Evolutionary conservation across 2,888 invertebrate species (phyloP), one percentile per base, ranked within the genome.

Genomic region (Pyrochroa serraticornis): DNA sequence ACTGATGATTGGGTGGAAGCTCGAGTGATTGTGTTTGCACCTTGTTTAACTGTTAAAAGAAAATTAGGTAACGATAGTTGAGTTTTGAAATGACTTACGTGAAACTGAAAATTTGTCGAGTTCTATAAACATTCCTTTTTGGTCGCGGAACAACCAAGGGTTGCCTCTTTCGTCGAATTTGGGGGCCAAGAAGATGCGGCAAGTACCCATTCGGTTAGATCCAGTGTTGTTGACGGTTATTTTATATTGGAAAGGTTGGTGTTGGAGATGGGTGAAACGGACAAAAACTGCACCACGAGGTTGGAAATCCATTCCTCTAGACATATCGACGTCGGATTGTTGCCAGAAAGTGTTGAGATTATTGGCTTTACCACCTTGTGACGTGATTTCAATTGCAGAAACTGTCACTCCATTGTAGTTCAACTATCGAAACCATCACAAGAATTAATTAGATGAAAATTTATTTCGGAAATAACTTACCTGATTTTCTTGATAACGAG

Each of bases 271-370:
- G 0, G 87, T 90, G 75, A 90, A 87, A 14, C 88, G 81, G 0
- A 88, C 91, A 42, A 88, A 84, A 35, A 92, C 86, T 38, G 86
- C 77, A 42, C 92, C 92, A 0, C 91, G 82, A 0, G 91, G 91
- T 6, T 86, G 84, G 79, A 93, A 93, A 80, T 93, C 93, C 73
- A 94, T 83, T 0, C 94, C 94, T 0, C 92, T 84, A 0, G 88
- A 86, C 34, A 94, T 76, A 71, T 93, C 89, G 63, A 93, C 83
- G 44, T 89, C 88, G 53, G 89, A 89, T 77, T 89, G 87, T 81
- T 89, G 88, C 93, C 93, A 94, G 79, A 86, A 88, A 0, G 92
- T 92, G 58, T 79, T 78, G 37, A 92, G 63, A 0, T 78, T 76
- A 77, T 91, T 88, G 0, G 78, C 2, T 30, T 45, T 6, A 8